Evolutionary conservation across 2,888 invertebrate genomes (phyloP).

Genomic region (Rhodophaea formosa): DNA sequence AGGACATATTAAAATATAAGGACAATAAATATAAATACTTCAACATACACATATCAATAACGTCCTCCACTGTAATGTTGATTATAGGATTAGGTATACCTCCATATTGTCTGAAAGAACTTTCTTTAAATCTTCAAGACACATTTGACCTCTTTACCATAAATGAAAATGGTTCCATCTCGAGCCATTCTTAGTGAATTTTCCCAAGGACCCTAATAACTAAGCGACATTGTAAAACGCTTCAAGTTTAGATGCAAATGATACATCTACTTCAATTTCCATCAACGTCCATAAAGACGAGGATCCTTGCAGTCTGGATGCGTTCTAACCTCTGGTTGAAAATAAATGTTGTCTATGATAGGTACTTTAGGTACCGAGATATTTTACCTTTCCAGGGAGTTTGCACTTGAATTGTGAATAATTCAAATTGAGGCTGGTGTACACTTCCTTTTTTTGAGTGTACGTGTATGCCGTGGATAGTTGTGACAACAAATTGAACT

Average conservation of each 20-base stretch:
- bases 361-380: no score
- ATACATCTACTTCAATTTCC: background rate
- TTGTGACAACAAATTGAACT: no score
- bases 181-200: background rate
- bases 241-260: constrained; percentile 3
- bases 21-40: background rate
- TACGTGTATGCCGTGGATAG: no score
- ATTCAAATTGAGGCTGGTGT: no score
- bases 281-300: background rate
- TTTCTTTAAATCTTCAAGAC: background rate
- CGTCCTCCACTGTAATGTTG: no score
- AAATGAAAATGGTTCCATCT: constrained; percentile 1
- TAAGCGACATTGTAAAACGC: background rate
- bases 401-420: no score
- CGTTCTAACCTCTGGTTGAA: background rate
- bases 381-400: no score
- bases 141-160: constrained; percentile 7
- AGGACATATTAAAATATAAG: background rate
- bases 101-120: background rate
- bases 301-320: background rate
- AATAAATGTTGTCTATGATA: no score
- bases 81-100: no score
- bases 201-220: background rate
- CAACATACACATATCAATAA: no score
- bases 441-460: no score